Percentiles rank a stretch among this genome's conserved stretches.
phyloP scores from a whole-genome alignment of 2,113 vertebrate genomes.

The Mola mola region DNA sequence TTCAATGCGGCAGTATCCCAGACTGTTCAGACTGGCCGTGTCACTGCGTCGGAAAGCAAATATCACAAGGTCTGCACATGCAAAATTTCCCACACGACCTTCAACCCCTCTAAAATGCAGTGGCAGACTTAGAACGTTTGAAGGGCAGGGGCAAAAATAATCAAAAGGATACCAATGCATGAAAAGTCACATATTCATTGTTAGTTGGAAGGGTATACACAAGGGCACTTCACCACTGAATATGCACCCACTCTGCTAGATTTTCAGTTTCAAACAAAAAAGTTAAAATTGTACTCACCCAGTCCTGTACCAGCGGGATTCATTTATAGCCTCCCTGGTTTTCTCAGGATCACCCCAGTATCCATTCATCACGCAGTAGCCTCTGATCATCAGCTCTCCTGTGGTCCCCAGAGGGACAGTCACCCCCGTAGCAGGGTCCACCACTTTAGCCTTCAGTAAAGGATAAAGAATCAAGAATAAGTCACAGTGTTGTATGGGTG shows the following conservation, averaged over 20 bases:
- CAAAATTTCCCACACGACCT: too few species aligned
- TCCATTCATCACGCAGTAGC: constrained; percentile 91
- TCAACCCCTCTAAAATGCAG: too few species aligned
- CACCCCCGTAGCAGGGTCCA: constrained; percentile 78
- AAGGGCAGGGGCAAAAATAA: too few species aligned
- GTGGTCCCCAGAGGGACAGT: constrained; percentile 80
- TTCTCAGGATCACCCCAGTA: constrained; percentile 89
- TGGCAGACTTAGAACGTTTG: too few species aligned
- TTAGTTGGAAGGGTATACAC: too few species aligned
- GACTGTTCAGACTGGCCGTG: constrained; percentile 83
- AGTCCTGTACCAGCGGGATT: constrained; percentile 91
- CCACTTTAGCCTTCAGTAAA: constrained; percentile 87
- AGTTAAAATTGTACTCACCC: constrained; percentile 82
- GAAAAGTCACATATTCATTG: too few species aligned
- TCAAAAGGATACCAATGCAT: too few species aligned
- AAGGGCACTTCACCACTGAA: too few species aligned
- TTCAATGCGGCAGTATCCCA: constrained; percentile 91
- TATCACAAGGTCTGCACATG: too few species aligned
- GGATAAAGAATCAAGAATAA: background rate
- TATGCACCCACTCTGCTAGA: too few species aligned
- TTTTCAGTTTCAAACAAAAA: background rate
- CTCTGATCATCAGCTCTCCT: constrained; percentile 90
- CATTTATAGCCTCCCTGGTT: constrained; percentile 82
- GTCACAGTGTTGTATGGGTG: background rate
- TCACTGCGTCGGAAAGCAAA: constrained; percentile 81